Conservation (phyloP, 2,113 vertebrate genomes). For the Sisor rabdophorus region DNA sequence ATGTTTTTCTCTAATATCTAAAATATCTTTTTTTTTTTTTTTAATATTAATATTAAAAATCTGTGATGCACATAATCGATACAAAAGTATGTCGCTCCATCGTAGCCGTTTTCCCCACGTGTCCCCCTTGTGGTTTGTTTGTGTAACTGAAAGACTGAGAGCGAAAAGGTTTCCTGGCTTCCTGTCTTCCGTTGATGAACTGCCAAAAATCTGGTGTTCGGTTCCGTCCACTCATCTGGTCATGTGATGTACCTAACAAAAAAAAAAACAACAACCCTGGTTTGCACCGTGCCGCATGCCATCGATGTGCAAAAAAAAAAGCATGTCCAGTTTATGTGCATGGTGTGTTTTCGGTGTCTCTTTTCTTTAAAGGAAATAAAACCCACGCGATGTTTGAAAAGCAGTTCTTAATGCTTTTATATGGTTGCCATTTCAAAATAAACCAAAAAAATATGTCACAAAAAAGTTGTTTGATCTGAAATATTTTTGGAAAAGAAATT, state of each 20-base stretch:
- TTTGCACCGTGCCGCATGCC: constrained; percentile 41
- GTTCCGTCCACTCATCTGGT: constrained; percentile 10
- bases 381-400: not conserved
- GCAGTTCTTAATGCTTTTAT: constrained; percentile 24
- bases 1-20: not conserved
- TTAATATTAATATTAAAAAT: not conserved
- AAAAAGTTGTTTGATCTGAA: not conserved
- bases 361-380: not conserved
- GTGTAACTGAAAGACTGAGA: not conserved
- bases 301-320: constrained; percentile 29
- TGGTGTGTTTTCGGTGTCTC: constrained; percentile 39
- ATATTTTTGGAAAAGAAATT: not conserved
- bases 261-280: too few relatives aligned
- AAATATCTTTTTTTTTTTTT: not conserved
- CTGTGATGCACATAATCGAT: not conserved
- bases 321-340: constrained; percentile 49
- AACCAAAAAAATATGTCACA: not conserved
- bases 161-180: not conserved
- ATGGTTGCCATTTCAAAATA: constrained; percentile 7
- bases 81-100: not conserved
- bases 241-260: constrained; percentile 39
- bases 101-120: constrained; percentile 7
- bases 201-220: constrained; percentile 10
- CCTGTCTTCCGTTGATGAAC: not conserved
- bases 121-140: not conserved